phyloP scores from a whole-genome alignment of 2,113 vertebrate species.

The Paracanthobrama guichenoti region DNA sequence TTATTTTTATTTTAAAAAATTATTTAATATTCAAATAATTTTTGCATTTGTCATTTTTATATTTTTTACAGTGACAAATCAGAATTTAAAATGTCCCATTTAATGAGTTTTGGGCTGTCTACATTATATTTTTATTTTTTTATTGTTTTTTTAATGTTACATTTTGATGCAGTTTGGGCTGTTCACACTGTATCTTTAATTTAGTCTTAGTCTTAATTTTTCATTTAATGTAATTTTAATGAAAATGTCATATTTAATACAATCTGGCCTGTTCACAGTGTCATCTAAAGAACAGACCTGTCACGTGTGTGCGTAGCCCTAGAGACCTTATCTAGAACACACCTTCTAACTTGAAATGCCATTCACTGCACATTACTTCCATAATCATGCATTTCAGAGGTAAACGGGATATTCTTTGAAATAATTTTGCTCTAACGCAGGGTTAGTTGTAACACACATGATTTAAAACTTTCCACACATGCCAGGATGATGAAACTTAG shows the following conservation, averaged over 20 bases:
- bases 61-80: neutral
- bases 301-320: neutral
- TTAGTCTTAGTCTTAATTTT: neutral
- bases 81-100: neutral
- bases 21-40: neutral
- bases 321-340: neutral
- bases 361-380: neutral
- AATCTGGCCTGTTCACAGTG: neutral
- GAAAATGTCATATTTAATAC: neutral
- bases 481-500: too few relatives aligned
- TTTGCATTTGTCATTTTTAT: neutral
- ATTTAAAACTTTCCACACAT: too few relatives aligned
- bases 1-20: neutral
- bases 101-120: neutral
- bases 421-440: too few relatives aligned
- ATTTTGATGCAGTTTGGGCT: too few relatives aligned
- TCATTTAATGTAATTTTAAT: neutral
- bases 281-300: neutral
- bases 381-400: neutral
- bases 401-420: neutral
- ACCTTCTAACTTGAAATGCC: neutral
- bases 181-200: neutral
- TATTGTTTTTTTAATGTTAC: neutral
- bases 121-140: neutral
- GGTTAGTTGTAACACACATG: too few relatives aligned